These are phyloP conservation scores for Drosophila borealis DNA, from an alignment of 2,888 invertebrate species.

Conservation along the genomic window DNA sequence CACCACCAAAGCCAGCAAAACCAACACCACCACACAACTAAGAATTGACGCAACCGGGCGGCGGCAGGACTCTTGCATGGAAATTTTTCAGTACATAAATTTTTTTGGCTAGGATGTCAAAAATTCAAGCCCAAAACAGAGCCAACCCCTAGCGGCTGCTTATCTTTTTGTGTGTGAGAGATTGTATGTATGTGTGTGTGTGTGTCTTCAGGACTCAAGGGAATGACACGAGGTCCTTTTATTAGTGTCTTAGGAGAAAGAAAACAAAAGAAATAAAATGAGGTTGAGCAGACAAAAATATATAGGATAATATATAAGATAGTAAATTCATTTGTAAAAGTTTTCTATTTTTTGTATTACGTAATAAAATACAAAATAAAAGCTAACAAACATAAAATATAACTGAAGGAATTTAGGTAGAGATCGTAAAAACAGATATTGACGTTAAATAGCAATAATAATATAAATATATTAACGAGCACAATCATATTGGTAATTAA, in stretches of 20 bases:
- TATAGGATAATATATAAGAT: neutral
- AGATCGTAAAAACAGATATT: too few species aligned
- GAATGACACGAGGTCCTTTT: conserved; percentile 35
- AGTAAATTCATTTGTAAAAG: neutral
- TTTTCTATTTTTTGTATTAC: neutral
- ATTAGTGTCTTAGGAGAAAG: neutral
- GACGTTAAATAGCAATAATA: too few species aligned
- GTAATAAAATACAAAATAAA: neutral
- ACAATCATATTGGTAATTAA: too few species aligned
- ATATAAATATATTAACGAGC: too few species aligned
- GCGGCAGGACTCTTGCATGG: conserved; percentile 36
- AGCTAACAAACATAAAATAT: too few species aligned
- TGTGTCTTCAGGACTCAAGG: conserved; percentile 26
- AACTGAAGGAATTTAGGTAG: too few species aligned
- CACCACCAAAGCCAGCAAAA: conserved; percentile 3
- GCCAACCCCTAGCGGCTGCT: conserved; percentile 14
- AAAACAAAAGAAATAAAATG: neutral
- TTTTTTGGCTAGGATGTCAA: conserved; percentile 17
- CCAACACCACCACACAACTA: conserved; percentile 8
- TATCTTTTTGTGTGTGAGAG: conserved; percentile 4
- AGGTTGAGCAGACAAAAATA: too few species aligned
- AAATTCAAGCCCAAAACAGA: conserved; percentile 1
- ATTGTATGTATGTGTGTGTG: conserved; percentile 10
- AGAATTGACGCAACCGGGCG: conserved; percentile 21
- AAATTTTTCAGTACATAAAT: conserved; percentile 44